Base-by-base conservation (phyloP, 2,113 vertebrate genomes). In the Tragelaphus imberbis region DNA sequence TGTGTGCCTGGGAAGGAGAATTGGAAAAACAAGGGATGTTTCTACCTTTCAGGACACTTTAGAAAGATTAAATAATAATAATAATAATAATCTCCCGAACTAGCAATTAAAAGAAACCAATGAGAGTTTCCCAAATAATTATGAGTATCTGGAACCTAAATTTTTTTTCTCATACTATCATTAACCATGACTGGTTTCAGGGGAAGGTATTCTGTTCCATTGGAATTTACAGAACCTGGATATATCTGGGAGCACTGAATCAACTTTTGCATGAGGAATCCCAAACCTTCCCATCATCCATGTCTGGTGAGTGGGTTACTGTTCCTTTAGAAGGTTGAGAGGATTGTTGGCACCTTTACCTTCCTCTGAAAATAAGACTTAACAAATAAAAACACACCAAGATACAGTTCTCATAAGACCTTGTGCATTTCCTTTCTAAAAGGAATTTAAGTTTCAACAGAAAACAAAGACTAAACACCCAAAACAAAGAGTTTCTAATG, bases 361-460 rank as follows among this genome's bases (percentile, higher is more conserved):
- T 92, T 80, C 49, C 75, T 71, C 56, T 56, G 19, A 63, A 88
- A 77, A 87, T 51, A 75, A 79, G 94, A 58, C 82, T 59, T 51
- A 77, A 47, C 81, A 75, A 88, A 47, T 44, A 40, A 12, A 28
- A 55, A 3, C 71, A 23, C 2, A 15, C 21, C 68, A 51, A 80
- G 33, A 80, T 27, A 36, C n/a, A 61, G 23, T 55, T 11, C 40
- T 88, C 77, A 4, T 10, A 53, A 86, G 56, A 49, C 33, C 65
- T 30, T 53, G 19, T 58, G 56, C 36, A 8, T 51, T 51, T 96
- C 44, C 17, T 86, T 94, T 80, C 84, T 89, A 55, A 59, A 77
- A 55, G 56, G 55, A 94, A 75, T 96, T 80, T 84, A 30, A 94
- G 51, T 95, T 51, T 95, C 93, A 93, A 77, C 14, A 33, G 51